Percentiles rank a stretch among this genome's conserved stretches.
Conservation (phyloP, 2,113 vertebrate species). For the Sylvia atricapilla region DNA sequence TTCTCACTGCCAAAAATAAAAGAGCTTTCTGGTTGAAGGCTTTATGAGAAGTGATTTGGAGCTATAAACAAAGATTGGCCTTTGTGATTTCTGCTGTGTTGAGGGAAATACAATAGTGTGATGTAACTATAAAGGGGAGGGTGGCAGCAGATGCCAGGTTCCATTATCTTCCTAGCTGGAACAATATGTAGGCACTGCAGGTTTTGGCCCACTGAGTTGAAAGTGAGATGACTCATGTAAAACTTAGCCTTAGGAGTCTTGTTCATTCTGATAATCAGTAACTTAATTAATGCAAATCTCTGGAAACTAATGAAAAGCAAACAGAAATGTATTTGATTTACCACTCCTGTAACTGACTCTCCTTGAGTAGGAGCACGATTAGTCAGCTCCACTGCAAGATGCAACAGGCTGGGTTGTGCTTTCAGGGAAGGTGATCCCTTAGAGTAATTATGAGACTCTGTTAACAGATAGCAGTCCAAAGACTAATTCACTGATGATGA, state of each 20-base stretch:
- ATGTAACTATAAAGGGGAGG: constrained; percentile 17
- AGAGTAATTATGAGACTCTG: not conserved
- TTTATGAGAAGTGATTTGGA: constrained; percentile 20
- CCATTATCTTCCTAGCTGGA: constrained; percentile 28
- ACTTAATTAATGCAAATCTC: constrained; percentile 51
- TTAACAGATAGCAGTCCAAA: not conserved
- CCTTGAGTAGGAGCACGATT: not conserved
- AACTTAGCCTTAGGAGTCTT: constrained; percentile 34
- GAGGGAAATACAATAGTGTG: constrained; percentile 11
- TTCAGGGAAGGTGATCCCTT: not conserved
- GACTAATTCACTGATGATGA: not conserved
- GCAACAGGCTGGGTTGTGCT: constrained; percentile 2
- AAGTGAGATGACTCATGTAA: constrained; percentile 45
- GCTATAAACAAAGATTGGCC: not conserved
- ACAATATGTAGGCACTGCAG: not conserved
- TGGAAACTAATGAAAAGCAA: constrained; percentile 49
- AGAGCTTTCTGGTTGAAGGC: not conserved
- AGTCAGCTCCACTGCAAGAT: constrained; percentile 3
- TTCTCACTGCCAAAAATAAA: not conserved
- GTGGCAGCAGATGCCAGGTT: constrained; percentile 15
- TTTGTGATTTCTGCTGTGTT: constrained; percentile 39
- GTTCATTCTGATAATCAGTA: constrained; percentile 20
- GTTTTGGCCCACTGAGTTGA: not conserved
- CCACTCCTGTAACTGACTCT: constrained; percentile 41
- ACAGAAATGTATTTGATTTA: constrained; percentile 45